Evolutionary conservation across 2,113 vertebrate species (phyloP), one percentile per base, ranked within the genome.

Genomic region (Vireo altiloquus): DNA sequence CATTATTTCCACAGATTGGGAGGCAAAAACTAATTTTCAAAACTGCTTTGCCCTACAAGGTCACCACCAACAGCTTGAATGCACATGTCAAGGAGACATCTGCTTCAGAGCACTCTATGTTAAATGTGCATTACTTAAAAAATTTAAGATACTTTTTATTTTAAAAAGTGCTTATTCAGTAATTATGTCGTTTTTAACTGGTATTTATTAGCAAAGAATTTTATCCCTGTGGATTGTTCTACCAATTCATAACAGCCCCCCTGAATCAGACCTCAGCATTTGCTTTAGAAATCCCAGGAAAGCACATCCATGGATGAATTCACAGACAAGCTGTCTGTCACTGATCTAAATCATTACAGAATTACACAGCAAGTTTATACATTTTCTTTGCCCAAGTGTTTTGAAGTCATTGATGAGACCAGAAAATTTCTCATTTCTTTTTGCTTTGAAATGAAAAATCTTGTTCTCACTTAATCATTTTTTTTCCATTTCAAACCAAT

Each of bases 71-170:
- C 98, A 98, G 97, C 98, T 98, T 98, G 98, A 95, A 94, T 87
- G 93, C 97, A 98, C 97, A 97, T 97, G 97, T 98, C 98, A 98
- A 95, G 88, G 92, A 98, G 98, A 98, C 98, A 98, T 98, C 98
- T 98, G 98, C 95, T 97, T 96, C 96, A 87, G 82, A 96, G 83
- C 60, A 74, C 92, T 96, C 94, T 85, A 90, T 84, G 95, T 93
- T 95, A 98, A 98, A 96, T 90, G 92, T 97, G 96, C 96, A 97
- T 97, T 95, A 97, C 97, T 98, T 96, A 72, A 82, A 97, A 98
- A 97, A 94, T 93, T 93, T 95, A 96, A 95, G 94, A 87, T 95
- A 95, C 74, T 97, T 97, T 92, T 82, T 61, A 78, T 88, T 69
- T 37, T 71, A 24, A 92, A 96, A 97, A 90, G 92, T 94, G 92